Evolutionary conservation across 2,113 vertebrate genomes (phyloP).

Genomic region (Seriola quinqueradiata): DNA sequence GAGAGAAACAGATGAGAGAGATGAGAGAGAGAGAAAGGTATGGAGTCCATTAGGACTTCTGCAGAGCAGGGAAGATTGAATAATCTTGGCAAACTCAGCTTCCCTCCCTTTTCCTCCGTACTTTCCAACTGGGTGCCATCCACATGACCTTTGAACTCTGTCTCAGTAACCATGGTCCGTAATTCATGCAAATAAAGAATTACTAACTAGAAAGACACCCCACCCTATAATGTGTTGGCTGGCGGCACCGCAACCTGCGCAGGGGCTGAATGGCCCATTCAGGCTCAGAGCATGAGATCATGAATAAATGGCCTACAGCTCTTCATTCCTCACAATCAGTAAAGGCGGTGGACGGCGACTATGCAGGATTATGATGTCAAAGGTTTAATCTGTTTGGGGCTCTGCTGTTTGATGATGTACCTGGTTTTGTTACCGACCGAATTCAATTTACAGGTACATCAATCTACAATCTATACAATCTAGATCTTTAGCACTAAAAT

Average conservation of each 20-base stretch:
- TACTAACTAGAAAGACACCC: slow-evolving; percentile 27
- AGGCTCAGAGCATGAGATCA: slow-evolving; percentile 47
- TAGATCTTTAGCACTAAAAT: neutral
- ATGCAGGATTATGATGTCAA: neutral
- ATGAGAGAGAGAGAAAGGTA: slow-evolving; percentile 28
- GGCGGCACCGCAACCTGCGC: slow-evolving; percentile 3
- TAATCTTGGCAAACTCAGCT: slow-evolving; percentile 44
- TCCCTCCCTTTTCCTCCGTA: slow-evolving; percentile 28
- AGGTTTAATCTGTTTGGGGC: neutral
- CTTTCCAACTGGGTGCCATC: slow-evolving; percentile 68
- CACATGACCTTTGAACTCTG: slow-evolving; percentile 55
- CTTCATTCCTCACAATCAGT: slow-evolving; percentile 45
- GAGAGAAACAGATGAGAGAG: slow-evolving; percentile 10
- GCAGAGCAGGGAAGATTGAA: slow-evolving; percentile 44
- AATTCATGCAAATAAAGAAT: slow-evolving; percentile 59
- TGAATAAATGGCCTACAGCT: slow-evolving; percentile 35
- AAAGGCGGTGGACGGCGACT: neutral
- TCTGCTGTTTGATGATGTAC: slow-evolving; percentile 7
- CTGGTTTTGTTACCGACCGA: neutral
- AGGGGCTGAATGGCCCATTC: slow-evolving; percentile 52
- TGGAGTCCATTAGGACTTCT: slow-evolving; percentile 54
- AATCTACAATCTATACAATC: too few species aligned
- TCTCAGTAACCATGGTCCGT: slow-evolving; percentile 18
- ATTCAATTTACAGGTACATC: neutral
- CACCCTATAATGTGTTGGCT: slow-evolving; percentile 48